Evolutionary conservation across 2,113 vertebrate genomes (phyloP), one percentile per base, ranked within the genome.

Genomic region (Callocephalon fimbriatum): DNA sequence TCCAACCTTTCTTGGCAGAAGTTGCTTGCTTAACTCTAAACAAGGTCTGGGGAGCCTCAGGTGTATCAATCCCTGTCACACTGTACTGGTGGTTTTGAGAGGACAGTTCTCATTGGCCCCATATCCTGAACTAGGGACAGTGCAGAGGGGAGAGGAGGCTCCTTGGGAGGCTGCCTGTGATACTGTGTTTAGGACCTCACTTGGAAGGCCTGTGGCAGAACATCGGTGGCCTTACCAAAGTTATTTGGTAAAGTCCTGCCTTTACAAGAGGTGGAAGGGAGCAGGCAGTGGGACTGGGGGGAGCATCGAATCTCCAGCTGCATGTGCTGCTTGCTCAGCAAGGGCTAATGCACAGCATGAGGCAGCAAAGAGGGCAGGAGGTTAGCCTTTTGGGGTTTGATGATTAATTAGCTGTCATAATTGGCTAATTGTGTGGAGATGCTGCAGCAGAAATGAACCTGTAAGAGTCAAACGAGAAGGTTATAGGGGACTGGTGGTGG

Each of bases 321-420:
- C 3, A 0, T 47, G 44, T 61, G 79, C 35, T 86, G 72, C 80
- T 87, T 84, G 65, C 72, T 92, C 79, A 80, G 80, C 77, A 56
- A 88, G 51, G 40, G 65, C 50, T 78, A 78, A 74, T 74, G 74
- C 25, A 4, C 40, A 88, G 63, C 51, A 2, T 44, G 75, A 86
- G 73, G 61, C 90, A 88, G 78, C 1, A 0, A 50, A 80, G 71
- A 80, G 82, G 63, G 47, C 4, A 0, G 21, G 59, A 95, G 68
- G 62, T 83, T 79, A 45, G 58, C 31, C 72, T 86, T 96, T 86
- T 88, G 79, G 71, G 85, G 48, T 53, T 83, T 92, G 67, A 42
- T 88, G 90, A 95, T 92, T 93, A 86, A 95, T 94, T 91, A 91
- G 62, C 91, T 96, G 71, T 90, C 84, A 29, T 94, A 92, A 90